These are phyloP conservation scores for Pogona vitticeps DNA, from an alignment of 2,113 vertebrate species.

Conservation along the genomic window DNA sequence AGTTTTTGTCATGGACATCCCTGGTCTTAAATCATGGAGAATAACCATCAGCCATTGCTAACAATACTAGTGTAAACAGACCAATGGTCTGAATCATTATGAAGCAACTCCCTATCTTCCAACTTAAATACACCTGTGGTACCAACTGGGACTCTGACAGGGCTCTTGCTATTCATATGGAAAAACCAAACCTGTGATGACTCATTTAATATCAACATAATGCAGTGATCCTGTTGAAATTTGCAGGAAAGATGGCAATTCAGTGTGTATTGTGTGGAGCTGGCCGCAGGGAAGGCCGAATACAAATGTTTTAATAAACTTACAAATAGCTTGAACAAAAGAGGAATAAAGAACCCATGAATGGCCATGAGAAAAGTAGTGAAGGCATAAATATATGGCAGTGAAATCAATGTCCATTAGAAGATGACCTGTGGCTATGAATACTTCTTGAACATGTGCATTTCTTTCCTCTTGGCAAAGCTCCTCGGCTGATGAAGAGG, in stretches of 20 bases:
- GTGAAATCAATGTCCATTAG: not conserved
- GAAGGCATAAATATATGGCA: not conserved
- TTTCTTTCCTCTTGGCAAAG: not conserved
- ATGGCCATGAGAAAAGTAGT: not conserved
- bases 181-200: not conserved
- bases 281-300: not conserved
- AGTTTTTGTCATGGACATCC: no score
- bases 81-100: no score
- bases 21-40: no score
- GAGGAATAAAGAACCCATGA: not conserved
- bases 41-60: no score
- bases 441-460: not conserved
- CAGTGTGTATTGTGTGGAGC: not conserved
- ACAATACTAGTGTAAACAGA: no score
- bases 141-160: not conserved
- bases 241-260: not conserved
- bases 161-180: not conserved
- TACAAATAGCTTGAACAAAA: not conserved
- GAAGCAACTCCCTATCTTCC: no score
- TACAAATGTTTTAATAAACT: no score
- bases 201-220: not conserved
- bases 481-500: not conserved
- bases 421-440: not conserved
- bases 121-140: not conserved
- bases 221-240: not conserved